phyloP scores from a whole-genome alignment of 1,140 invertebrate species.

The Polyergus mexicanus region DNA sequence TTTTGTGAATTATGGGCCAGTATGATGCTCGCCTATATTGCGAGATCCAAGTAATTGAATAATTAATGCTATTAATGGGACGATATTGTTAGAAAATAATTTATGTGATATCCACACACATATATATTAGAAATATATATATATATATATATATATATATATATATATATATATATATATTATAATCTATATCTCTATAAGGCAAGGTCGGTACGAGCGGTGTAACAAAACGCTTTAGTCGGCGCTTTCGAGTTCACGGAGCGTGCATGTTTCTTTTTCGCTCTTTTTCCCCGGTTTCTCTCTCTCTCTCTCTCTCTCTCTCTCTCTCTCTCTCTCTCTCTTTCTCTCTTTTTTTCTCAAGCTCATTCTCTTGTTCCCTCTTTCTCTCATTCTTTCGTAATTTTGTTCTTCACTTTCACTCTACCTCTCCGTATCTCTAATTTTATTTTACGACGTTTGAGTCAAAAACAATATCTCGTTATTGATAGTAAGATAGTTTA shows the following conservation, averaged over 20 bases:
- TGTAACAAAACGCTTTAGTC: slow-evolving; percentile 78
- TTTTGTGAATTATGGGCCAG: slow-evolving; percentile 37
- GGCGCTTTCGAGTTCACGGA: slow-evolving; percentile 77
- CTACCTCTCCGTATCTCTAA: slow-evolving; percentile 57
- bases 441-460: slow-evolving; percentile 34
- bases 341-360: slow-evolving; percentile 40
- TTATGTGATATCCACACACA: slow-evolving; percentile 31
- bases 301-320: slow-evolving; percentile 25
- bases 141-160: no score
- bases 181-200: slow-evolving; percentile 48
- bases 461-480: slow-evolving; percentile 33
- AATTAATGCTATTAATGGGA: slow-evolving; percentile 16
- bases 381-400: slow-evolving; percentile 34
- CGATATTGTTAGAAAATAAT: slow-evolving; percentile 60
- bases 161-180: slow-evolving; percentile 33
- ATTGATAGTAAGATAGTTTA: slow-evolving; percentile 45
- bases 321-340: slow-evolving; percentile 56
- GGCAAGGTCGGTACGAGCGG: slow-evolving; percentile 69
- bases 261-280: slow-evolving; percentile 74
- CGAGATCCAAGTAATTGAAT: slow-evolving; percentile 9
- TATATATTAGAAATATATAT: slow-evolving; percentile 26
- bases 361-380: slow-evolving; percentile 11
- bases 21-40: slow-evolving; percentile 4
- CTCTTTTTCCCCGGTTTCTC: slow-evolving; percentile 58
- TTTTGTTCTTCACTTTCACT: slow-evolving; percentile 39